Conservation (phyloP, 23 tunicate genomes). For the Oikopleura dioica region DNA sequence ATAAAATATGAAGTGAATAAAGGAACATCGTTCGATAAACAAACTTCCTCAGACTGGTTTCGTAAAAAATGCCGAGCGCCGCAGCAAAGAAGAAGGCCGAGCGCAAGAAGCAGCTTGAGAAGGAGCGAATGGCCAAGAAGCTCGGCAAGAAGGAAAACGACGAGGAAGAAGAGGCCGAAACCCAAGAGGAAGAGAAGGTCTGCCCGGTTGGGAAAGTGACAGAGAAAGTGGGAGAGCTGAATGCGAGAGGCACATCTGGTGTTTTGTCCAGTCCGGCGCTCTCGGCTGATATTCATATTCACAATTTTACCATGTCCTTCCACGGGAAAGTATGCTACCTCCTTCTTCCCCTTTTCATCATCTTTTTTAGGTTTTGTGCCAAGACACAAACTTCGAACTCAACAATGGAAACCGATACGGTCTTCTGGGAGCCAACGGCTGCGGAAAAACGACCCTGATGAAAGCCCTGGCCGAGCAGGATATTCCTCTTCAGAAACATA, state of each 20-base stretch:
- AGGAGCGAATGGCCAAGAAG: not conserved
- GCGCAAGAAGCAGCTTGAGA: not conserved
- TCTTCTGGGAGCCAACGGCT: constrained; percentile 57
- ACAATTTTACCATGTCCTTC: constrained; percentile 51
- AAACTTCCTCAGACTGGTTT: too few relatives aligned
- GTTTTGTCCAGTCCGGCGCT: constrained; percentile 57
- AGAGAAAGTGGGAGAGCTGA: not conserved
- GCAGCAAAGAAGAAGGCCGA: not conserved
- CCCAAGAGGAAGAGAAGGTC: not conserved
- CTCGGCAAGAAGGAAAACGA: not conserved
- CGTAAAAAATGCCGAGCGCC: constrained; percentile 7
- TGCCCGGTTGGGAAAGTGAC: not conserved
- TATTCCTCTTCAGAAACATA: constrained; percentile 58
- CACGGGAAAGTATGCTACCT: constrained; percentile 40
- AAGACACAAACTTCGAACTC: constrained; percentile 59
- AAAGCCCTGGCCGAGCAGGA: constrained; percentile 36
- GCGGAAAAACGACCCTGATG: constrained; percentile 75
- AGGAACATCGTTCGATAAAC: too few relatives aligned
- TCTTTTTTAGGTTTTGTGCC: constrained; percentile 35
- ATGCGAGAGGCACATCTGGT: constrained; percentile 18
- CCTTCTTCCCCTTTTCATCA: not conserved
- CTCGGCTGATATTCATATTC: constrained; percentile 53
- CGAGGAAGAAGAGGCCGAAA: not conserved
- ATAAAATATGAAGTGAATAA: too few relatives aligned
- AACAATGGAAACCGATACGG: constrained; percentile 75